Evolutionary conservation across 2,797 vertebrate genomes (phyloP), one percentile per base, ranked within the genome.

Genomic region (Dipus sagitta): DNA sequence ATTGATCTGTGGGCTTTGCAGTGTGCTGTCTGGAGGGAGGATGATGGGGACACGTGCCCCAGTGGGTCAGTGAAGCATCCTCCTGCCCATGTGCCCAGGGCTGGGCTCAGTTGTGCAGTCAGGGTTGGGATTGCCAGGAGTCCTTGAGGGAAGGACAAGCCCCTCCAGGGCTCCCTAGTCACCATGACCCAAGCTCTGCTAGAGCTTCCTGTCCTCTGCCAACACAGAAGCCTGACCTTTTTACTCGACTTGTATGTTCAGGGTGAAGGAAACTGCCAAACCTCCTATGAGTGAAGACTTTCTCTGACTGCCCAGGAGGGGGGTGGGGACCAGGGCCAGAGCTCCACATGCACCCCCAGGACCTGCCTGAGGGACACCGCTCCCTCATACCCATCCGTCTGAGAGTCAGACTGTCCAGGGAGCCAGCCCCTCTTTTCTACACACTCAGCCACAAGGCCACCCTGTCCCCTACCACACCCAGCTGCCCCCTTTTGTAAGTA

Each of bases 391-490:
- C 97, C 95, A 86, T 96, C 95, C 76, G 60, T 97, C 97, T 97
- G 88, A 97, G 94, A 96, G 96, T 97, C 97, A 97, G 98, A 97
- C 97, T 94, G 97, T 97, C 98, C 97, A 97, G 96, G 98, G 98
- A 97, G 98, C 97, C 98, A 98, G 98, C 98, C 65, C 98, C 28
- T 98, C 98, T 99, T 99, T 99, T 99, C 99, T 99, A 99, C 99
- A 99, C 98, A 98, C 98, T 99, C 98, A 93, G 97, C 97, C 97
- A 98, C 88, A 95, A 96, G 96, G 97, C 92, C 77, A 12, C 38
- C 94, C 68, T 32, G 47, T 54, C 24, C 89, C 81, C 81, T 15
- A 67, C 77, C 34, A 2, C 18, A 12, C 18, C 92, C 86, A 65
- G 3, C 1, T 62, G 54, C 83, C 85, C 94, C 94, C 93, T 98